Percentiles rank a stretch among this genome's conserved stretches.
phyloP scores from a whole-genome alignment of 1,140 invertebrate genomes.

The Drosophila arizonae region DNA sequence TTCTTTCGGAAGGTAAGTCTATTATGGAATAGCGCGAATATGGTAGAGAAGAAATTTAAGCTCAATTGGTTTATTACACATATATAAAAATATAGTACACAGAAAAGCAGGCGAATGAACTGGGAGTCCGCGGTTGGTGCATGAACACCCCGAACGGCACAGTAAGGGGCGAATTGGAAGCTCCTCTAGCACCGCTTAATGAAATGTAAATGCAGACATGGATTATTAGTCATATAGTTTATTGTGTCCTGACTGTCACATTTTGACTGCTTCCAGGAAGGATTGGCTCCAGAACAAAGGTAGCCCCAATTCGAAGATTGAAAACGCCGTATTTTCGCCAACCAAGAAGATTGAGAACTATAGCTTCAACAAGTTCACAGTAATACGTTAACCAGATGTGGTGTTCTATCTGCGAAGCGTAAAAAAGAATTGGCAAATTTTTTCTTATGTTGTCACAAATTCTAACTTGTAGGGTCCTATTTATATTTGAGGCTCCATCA shows the following conservation, averaged over 20 bases:
- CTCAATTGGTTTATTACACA: neutral
- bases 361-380: conserved; percentile 49
- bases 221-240: neutral
- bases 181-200: conserved; percentile 84
- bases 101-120: conserved; percentile 84
- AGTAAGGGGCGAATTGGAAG: conserved; percentile 87
- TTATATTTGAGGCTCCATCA: too few species aligned
- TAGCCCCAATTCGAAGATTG: conserved; percentile 86
- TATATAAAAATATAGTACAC: conserved; percentile 84
- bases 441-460: neutral
- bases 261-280: conserved; percentile 55
- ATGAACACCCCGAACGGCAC: conserved; percentile 87
- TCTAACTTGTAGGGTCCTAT: too few species aligned
- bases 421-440: neutral
- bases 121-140: conserved; percentile 88
- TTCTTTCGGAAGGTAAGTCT: conserved; percentile 73
- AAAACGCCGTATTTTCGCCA: conserved; percentile 84
- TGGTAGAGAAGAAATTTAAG: too few species aligned
- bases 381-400: conserved; percentile 41
- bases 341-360: conserved; percentile 45
- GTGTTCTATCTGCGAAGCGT: too few species aligned
- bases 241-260: conserved; percentile 8
- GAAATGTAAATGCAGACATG: conserved; percentile 85
- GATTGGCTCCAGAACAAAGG: conserved; percentile 82
- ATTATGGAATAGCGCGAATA: neutral